These are phyloP conservation scores for Antidorcas marsupialis DNA, from an alignment of 2,113 vertebrate species.

Conservation along the genomic window DNA sequence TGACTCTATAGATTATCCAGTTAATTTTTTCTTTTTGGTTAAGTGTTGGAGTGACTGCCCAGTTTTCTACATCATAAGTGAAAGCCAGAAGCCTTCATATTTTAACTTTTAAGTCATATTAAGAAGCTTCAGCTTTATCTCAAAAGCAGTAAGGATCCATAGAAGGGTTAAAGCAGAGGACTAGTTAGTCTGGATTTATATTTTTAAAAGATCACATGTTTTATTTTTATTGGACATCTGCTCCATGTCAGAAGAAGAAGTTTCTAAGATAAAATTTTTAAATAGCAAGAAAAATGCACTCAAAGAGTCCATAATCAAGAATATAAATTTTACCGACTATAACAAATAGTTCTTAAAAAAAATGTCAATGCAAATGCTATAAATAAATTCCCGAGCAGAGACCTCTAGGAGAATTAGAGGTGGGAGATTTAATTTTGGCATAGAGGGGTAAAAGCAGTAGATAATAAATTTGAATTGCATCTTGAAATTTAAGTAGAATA, in stretches of 20 bases:
- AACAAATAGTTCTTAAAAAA: not conserved
- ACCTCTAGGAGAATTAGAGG: not conserved
- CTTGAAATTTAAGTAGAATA: not conserved
- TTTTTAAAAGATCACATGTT: not conserved
- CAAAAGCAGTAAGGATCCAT: not conserved
- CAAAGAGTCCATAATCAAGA: not conserved
- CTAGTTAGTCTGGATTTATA: not conserved
- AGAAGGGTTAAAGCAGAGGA: not conserved
- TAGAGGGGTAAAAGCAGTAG: not conserved
- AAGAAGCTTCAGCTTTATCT: not conserved
- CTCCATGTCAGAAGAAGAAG: not conserved
- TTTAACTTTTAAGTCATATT: not conserved
- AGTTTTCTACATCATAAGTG: not conserved
- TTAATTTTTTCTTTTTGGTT: not conserved
- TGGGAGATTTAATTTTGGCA: not conserved
- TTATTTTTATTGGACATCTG: slow-evolving; percentile 1
- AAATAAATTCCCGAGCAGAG: not conserved
- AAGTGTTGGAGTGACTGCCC: not conserved
- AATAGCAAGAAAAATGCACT: not conserved
- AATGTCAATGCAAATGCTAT: not conserved
- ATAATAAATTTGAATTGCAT: not conserved
- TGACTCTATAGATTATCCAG: not conserved
- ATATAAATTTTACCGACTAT: not conserved
- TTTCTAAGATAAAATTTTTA: slow-evolving; percentile 26
- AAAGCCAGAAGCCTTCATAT: not conserved